Evolutionary conservation across 2,797 vertebrate genomes (phyloP).

Genomic region (Podarcis lilfordi): DNA sequence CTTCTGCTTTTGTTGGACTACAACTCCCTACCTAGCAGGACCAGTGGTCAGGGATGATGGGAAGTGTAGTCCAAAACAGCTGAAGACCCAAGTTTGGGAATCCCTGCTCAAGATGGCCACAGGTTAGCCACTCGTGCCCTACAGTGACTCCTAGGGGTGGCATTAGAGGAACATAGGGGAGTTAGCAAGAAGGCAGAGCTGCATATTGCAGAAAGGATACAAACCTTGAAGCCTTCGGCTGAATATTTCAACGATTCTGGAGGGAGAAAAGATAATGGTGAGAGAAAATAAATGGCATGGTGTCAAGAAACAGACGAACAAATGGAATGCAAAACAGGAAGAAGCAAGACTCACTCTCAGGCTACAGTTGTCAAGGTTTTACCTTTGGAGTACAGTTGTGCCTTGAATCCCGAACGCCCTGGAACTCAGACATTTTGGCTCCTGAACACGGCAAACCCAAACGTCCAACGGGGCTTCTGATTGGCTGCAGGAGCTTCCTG

Average conservation of each 20-base stretch:
- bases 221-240: slow-evolving; percentile 89
- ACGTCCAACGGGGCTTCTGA: too few species aligned
- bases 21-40: background rate
- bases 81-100: background rate
- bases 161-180: background rate
- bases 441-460: too few species aligned
- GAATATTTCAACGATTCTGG: slow-evolving; percentile 88
- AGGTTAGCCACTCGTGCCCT: background rate
- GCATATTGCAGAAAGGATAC: background rate
- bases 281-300: slow-evolving; percentile 12
- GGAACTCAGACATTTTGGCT: too few species aligned
- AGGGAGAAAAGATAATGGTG: slow-evolving; percentile 18
- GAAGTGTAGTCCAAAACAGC: background rate
- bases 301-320: background rate
- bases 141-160: too few species aligned
- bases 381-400: background rate
- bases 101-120: background rate
- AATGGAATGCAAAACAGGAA: background rate
- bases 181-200: background rate
- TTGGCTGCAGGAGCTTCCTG: too few species aligned
- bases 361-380: background rate
- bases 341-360: background rate
- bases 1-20: background rate
- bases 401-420: too few species aligned
- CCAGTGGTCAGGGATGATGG: background rate